Evolutionary conservation across 2,888 invertebrate species (phyloP).

Genomic region (Tenodera sinensis): DNA sequence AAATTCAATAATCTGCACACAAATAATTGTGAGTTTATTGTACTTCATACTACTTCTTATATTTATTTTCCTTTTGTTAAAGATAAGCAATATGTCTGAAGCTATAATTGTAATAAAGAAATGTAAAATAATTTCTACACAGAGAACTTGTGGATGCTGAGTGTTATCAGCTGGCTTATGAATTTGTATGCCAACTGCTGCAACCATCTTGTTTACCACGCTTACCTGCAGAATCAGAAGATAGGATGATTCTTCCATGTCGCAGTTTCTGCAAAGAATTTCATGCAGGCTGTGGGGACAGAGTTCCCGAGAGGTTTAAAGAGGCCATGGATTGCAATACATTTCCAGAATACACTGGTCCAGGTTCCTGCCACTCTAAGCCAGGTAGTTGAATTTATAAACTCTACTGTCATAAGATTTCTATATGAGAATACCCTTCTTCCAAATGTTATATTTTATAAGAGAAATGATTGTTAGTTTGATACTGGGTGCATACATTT

Average conservation of each 20-base stretch:
- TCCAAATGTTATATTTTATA: not conserved
- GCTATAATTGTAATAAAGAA: not conserved
- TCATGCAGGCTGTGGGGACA: constrained; percentile 74
- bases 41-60: too few species aligned
- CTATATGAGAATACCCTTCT: not conserved
- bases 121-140: constrained; percentile 20
- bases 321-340: constrained; percentile 71
- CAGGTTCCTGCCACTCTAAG: constrained; percentile 70
- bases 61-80: not conserved
- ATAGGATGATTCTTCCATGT: constrained; percentile 66
- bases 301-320: constrained; percentile 67
- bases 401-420: too few species aligned
- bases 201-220: constrained; percentile 69
- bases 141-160: constrained; percentile 86
- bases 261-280: constrained; percentile 82
- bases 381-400: constrained; percentile 54
- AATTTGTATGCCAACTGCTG: constrained; percentile 81
- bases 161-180: constrained; percentile 82
- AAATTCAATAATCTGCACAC: too few species aligned
- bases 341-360: constrained; percentile 75
- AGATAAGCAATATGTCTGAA: not conserved
- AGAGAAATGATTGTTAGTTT: not conserved
- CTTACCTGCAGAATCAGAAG: constrained; percentile 43
- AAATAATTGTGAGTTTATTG: too few species aligned
- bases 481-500: too few species aligned